Evolutionary conservation across 2,113 vertebrate genomes (phyloP).

Genomic region (Caranx melampygus): DNA sequence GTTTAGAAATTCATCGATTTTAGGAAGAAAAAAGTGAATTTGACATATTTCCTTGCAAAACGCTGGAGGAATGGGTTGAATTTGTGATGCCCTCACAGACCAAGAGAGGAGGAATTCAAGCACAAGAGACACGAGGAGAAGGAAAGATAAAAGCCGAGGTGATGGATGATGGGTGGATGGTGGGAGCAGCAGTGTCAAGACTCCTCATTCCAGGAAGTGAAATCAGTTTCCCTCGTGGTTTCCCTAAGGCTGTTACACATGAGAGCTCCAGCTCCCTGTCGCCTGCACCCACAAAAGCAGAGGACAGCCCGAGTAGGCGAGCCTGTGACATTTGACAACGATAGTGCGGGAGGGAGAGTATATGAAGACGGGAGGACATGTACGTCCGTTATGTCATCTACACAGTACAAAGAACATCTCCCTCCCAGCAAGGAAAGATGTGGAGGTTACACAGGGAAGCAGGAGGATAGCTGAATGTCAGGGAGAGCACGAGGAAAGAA

Average conservation of each 20-base stretch:
- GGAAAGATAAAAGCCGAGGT: conserved; percentile 53
- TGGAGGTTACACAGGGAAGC: conserved; percentile 1
- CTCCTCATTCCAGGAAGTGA: conserved; percentile 69
- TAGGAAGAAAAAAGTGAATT: no score
- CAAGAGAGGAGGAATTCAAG: conserved; percentile 7
- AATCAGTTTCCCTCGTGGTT: conserved; percentile 62
- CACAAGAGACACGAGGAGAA: not conserved
- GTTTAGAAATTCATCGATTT: no score
- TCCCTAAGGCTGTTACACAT: conserved; percentile 70
- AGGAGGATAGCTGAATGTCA: conserved; percentile 41
- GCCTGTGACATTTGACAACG: conserved; percentile 54
- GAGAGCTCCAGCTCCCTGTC: conserved; percentile 42
- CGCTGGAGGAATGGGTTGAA: no score
- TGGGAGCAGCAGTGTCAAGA: conserved; percentile 53
- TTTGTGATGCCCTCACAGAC: not conserved
- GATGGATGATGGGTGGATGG: conserved; percentile 62
- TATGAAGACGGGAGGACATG: conserved; percentile 1
- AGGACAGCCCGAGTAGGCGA: conserved; percentile 19
- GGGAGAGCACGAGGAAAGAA: conserved; percentile 28
- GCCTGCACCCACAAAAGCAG: conserved; percentile 39
- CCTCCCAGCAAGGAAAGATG: conserved; percentile 14
- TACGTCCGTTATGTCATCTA: conserved; percentile 49
- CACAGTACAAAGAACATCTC: conserved; percentile 29
- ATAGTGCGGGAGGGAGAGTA: not conserved
- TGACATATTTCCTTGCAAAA: no score